These are phyloP conservation scores for Hiodon tergisus DNA, from an alignment of 2,113 vertebrate genomes.

Conservation along the genomic window DNA sequence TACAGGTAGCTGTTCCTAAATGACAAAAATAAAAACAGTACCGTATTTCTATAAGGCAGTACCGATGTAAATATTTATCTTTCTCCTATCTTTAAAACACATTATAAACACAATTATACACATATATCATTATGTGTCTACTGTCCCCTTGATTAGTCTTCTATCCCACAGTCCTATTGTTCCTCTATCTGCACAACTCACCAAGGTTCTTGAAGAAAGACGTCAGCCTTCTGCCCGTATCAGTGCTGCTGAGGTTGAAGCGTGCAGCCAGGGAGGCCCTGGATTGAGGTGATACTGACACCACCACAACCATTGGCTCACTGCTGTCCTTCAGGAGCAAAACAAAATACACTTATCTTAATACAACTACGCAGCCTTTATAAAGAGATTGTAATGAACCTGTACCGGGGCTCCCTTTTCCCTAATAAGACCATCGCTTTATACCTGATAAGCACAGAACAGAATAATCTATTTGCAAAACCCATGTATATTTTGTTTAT, in stretches of 20 bases:
- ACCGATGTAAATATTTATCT: no score
- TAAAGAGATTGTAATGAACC: background rate
- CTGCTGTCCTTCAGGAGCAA: conserved; percentile 30
- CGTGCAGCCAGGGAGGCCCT: conserved; percentile 80
- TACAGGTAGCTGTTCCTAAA: no score
- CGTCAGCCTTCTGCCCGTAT: conserved; percentile 74
- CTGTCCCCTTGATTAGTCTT: no score
- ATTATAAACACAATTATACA: no score
- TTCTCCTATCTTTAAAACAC: no score
- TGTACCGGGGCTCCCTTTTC: no score
- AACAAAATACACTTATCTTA: background rate
- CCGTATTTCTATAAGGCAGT: no score
- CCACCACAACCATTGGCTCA: conserved; percentile 74
- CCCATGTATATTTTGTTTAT: no score
- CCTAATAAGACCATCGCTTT: no score
- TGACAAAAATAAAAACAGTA: no score
- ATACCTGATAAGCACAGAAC: no score
- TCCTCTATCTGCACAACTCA: conserved; percentile 38
- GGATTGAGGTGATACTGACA: conserved; percentile 88
- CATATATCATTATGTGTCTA: background rate
- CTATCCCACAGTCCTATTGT: background rate
- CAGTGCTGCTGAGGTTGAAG: conserved; percentile 66
- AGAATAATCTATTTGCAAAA: no score
- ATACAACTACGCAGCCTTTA: background rate
- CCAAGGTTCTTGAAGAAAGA: conserved; percentile 82